A percentile compares a stretch with the other conserved stretches of the same genome.
phyloP scores from a whole-genome alignment of 2,888 invertebrate genomes.

The Macaria liturata region DNA sequence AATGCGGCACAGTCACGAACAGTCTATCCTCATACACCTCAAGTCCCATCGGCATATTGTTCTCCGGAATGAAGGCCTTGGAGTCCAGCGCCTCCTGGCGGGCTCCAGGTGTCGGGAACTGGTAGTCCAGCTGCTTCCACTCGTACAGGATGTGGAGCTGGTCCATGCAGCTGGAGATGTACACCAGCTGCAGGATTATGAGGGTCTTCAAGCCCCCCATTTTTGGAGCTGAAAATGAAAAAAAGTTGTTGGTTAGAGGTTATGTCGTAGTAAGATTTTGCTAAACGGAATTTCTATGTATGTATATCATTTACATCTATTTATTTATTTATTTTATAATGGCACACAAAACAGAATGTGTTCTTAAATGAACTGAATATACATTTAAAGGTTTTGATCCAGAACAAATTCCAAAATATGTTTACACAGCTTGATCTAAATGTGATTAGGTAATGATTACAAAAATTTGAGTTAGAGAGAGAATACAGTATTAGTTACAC shows the following conservation, averaged over 20 bases:
- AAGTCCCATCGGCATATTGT: conserved; percentile 89
- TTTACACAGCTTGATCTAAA: no score
- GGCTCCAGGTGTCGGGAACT: conserved; percentile 82
- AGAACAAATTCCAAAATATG: no score
- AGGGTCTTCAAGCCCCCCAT: conserved; percentile 65
- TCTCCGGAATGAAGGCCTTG: conserved; percentile 86
- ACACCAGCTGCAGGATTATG: conserved; percentile 63
- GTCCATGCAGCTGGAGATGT: conserved; percentile 80
- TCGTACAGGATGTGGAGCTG: conserved; percentile 87
- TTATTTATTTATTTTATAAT: no score
- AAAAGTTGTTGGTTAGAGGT: not conserved
- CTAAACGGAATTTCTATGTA: no score
- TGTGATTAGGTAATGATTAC: no score
- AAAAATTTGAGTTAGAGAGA: no score
- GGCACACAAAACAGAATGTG: no score
- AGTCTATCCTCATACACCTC: conserved; percentile 87
- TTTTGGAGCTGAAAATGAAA: conserved; percentile 30
- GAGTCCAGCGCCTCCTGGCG: conserved; percentile 83
- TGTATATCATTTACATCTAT: no score
- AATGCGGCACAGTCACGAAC: conserved; percentile 89
- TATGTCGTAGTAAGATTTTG: not conserved
- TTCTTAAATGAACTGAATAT: no score
- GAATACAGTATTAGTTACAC: no score
- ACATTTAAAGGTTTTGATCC: no score
- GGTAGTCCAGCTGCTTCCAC: conserved; percentile 89